Evolutionary conservation across 2,113 vertebrate genomes (phyloP).

Genomic region (Bubo scandiacus): DNA sequence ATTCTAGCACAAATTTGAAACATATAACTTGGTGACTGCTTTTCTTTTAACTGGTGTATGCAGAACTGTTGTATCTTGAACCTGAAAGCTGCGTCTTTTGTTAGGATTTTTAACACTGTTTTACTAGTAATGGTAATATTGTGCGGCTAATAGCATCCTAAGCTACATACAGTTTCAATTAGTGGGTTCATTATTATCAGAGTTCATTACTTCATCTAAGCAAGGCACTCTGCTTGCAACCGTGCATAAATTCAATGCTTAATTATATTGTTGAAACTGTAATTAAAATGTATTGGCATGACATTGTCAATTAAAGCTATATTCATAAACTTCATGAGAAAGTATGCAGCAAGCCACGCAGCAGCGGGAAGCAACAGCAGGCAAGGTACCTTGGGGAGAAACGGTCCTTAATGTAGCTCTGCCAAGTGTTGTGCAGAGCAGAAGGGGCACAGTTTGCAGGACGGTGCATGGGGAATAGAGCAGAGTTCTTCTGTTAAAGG

Average conservation of each 20-base stretch:
- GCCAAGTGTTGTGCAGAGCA: neutral
- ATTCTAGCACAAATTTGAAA: neutral
- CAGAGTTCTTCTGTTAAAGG: neutral
- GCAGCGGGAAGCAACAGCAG: neutral
- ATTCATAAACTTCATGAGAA: constrained; percentile 31
- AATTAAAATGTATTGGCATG: constrained; percentile 71
- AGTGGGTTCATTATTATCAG: constrained; percentile 64
- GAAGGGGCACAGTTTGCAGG: neutral
- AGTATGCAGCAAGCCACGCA: neutral
- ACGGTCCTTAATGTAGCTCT: neutral
- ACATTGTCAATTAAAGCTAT: constrained; percentile 62
- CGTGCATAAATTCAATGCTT: constrained; percentile 60
- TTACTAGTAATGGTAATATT: neutral
- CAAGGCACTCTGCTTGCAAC: constrained; percentile 43
- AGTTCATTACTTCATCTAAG: constrained; percentile 61
- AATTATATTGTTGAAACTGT: constrained; percentile 69
- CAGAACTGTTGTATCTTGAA: neutral
- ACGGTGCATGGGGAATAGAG: neutral
- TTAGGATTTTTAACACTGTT: neutral
- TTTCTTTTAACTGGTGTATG: neutral
- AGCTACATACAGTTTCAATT: constrained; percentile 61
- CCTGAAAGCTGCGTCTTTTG: neutral
- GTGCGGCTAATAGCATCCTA: constrained; percentile 44
- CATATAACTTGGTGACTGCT: neutral
- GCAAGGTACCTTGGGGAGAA: neutral